Evolutionary conservation across 2,797 vertebrate genomes (phyloP).

Genomic region (Acipenser transmontanus): DNA sequence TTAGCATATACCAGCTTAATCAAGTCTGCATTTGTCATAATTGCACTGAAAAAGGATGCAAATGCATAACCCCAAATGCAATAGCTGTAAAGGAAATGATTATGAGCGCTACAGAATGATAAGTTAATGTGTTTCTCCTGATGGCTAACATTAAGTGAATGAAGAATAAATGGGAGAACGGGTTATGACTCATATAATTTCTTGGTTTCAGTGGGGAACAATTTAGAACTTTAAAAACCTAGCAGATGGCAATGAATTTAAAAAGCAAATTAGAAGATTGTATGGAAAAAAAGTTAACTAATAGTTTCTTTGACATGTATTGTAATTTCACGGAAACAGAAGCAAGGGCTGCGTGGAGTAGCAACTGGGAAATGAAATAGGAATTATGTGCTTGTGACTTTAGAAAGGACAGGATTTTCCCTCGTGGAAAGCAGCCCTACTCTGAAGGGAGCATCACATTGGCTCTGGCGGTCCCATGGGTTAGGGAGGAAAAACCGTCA

Average conservation of each 20-base stretch:
- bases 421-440: no score
- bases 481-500: no score
- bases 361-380: no score
- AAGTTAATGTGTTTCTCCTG: constrained; percentile 32
- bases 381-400: no score
- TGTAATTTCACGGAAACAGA: constrained; percentile 47
- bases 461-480: no score
- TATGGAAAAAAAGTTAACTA: constrained; percentile 45
- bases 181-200: constrained; percentile 37
- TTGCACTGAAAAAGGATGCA: constrained; percentile 1
- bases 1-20: constrained; percentile 20
- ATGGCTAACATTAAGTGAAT: constrained; percentile 35
- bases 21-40: constrained; percentile 22
- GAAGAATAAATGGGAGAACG: constrained; percentile 40
- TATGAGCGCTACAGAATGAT: constrained; percentile 41
- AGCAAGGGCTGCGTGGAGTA: no score
- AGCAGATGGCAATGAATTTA: constrained; percentile 64
- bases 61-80: constrained; percentile 17
- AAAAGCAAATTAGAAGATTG: constrained; percentile 57
- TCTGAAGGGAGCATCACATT: no score
- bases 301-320: constrained; percentile 58
- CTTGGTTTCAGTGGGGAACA: constrained; percentile 36
- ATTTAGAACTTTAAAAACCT: constrained; percentile 38
- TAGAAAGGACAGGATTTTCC: no score
- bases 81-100: constrained; percentile 32